These are phyloP conservation scores for Biston betularia DNA, from an alignment of 2,888 invertebrate genomes.

Conservation along the genomic window DNA sequence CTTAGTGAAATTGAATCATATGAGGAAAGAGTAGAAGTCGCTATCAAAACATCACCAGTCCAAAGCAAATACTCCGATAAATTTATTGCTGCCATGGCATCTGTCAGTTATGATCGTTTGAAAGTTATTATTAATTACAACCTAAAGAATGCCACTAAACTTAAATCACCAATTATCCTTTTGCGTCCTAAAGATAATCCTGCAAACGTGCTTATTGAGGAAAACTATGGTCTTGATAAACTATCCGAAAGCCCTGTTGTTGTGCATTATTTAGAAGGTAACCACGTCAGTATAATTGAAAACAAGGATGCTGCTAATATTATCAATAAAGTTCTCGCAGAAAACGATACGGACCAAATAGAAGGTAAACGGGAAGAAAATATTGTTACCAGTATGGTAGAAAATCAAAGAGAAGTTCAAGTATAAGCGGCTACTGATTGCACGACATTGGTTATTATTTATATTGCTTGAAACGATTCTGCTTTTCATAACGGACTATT, in stretches of 20 bases:
- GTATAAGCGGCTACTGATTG: constrained; percentile 41
- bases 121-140: constrained; percentile 82
- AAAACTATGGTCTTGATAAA: constrained; percentile 89
- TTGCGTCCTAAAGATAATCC: constrained; percentile 87
- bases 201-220: constrained; percentile 81
- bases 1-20: constrained; percentile 83
- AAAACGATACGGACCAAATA: constrained; percentile 50
- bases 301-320: constrained; percentile 88
- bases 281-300: constrained; percentile 89
- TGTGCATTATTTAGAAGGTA: constrained; percentile 89
- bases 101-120: constrained; percentile 80
- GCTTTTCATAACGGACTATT: constrained; percentile 29
- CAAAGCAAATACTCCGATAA: constrained; percentile 71
- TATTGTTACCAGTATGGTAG: constrained; percentile 71
- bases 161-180: constrained; percentile 87
- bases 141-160: constrained; percentile 71
- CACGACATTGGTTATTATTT: neutral
- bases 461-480: neutral
- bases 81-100: constrained; percentile 62
- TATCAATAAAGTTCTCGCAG: constrained; percentile 81
- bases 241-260: constrained; percentile 85
- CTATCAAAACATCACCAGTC: constrained; percentile 69
- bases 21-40: constrained; percentile 84
- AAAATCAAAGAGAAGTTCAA: constrained; percentile 65
- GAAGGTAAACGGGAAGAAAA: constrained; percentile 62